Base-by-base conservation (phyloP, 2,888 invertebrate genomes). In the Galerucella calmariensis region DNA sequence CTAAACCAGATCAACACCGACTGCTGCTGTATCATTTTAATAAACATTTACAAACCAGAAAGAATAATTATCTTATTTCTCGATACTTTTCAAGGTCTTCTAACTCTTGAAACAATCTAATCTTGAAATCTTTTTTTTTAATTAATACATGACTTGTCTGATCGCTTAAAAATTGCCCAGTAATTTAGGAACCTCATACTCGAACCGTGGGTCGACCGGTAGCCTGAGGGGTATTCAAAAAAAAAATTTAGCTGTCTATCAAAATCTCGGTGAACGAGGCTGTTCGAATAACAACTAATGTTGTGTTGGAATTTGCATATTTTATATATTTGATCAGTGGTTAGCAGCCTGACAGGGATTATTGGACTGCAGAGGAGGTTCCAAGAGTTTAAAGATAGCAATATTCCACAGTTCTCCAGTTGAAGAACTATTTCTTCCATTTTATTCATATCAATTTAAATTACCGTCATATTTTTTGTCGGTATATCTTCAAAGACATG, bases 171-270 rank as follows among this genome's bases (percentile, higher is more conserved):
- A 77, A 77, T 77, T 69, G 77, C 75, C 69, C 51, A 75, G 75
- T 75, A 76, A 76, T 75, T 78, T 76, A 70, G 78, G 69, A 61
- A 73, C 73, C 75, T 72, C 69, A 27, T 74, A 69, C 62, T 51
- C 69, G 35, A 75, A 63, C 73, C 71, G 73, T 77, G 75, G 77
- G 78, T 75, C 75, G 77, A 71, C 63, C 70, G 66, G 71, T n/a
- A 10, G 73, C 79, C 78, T 8, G 16, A 35, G 71, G 79, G 67
- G 56, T 46, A 63, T 70, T 75, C 8, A 41, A 74, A 46, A 73
- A 77, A 79, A 78, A 77, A 73, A 75, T 77, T 75, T 69, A 78
- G 78, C 79, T 81, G 81, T 81, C 81, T 77, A 81, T 81, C 81
- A 81, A 81, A 79, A 77, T 79, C 79, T 79, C 74, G 11, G n/a